A percentile compares a stretch with the other conserved stretches of the same genome.
These are phyloP conservation scores for Ranitomeya imitator DNA, from an alignment of 2,113 vertebrate genomes.

Conservation along the genomic window DNA sequence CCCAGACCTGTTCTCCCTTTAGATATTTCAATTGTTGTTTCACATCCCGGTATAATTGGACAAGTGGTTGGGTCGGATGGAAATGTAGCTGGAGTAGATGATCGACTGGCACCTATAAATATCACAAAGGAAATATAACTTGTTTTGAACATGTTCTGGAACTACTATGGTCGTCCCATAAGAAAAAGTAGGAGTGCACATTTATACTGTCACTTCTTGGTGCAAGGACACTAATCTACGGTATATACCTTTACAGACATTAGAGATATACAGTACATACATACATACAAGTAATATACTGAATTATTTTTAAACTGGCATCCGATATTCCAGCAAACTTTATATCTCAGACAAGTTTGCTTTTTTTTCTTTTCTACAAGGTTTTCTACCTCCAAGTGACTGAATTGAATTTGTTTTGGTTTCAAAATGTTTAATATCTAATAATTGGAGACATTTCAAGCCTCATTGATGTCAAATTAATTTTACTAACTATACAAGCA, in stretches of 20 bases:
- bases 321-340: background rate
- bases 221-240: background rate
- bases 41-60: slow-evolving; percentile 95
- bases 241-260: background rate
- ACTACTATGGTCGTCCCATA: background rate
- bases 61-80: slow-evolving; percentile 88
- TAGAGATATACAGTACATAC: background rate
- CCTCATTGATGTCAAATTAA: too few relatives aligned
- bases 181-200: background rate
- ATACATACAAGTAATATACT: background rate
- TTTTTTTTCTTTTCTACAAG: too few relatives aligned
- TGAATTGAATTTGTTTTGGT: too few relatives aligned
- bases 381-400: too few relatives aligned
- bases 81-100: slow-evolving; percentile 84
- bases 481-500: too few relatives aligned
- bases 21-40: slow-evolving; percentile 96
- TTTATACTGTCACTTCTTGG: background rate
- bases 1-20: slow-evolving; percentile 94
- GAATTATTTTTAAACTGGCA: background rate
- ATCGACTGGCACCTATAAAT: slow-evolving; percentile 81
- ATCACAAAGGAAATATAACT: slow-evolving; percentile 31
- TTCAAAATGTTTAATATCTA: too few relatives aligned
- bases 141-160: background rate
- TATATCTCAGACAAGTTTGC: background rate
- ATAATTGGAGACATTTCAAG: too few relatives aligned